A percentile compares a stretch with the other conserved stretches of the same genome.
Evolutionary conservation across 2,113 vertebrate species (phyloP).

Genomic region (Octodon degus): DNA sequence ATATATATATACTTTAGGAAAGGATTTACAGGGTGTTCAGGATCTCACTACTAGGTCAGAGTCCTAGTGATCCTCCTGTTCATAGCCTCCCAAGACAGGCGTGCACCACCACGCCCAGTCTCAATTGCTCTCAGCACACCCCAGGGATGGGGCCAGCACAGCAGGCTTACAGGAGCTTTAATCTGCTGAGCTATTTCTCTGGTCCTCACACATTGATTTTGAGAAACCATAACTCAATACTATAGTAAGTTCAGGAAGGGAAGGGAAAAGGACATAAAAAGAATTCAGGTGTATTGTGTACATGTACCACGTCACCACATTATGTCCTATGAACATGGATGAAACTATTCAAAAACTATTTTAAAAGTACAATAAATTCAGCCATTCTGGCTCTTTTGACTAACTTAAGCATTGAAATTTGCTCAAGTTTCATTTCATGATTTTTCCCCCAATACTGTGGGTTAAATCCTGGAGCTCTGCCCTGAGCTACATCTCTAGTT

Average conservation of each 20-base stretch:
- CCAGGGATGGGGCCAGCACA: too few relatives aligned
- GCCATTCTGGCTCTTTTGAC: constrained; percentile 10
- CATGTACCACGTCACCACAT: background rate
- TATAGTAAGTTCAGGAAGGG: background rate
- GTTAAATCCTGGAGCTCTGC: background rate
- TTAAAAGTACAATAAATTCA: constrained; percentile 61
- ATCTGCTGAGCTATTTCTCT: too few relatives aligned
- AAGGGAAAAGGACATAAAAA: background rate
- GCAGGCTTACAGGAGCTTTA: too few relatives aligned
- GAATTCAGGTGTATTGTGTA: background rate
- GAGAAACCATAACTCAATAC: constrained; percentile 59
- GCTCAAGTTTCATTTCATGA: constrained; percentile 60
- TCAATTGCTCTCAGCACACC: too few relatives aligned
- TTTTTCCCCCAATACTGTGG: background rate
- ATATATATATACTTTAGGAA: too few relatives aligned
- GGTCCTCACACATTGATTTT: background rate
- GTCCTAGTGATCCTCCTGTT: too few relatives aligned
- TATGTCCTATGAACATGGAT: background rate
- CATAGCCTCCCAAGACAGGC: too few relatives aligned
- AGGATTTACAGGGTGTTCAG: too few relatives aligned
- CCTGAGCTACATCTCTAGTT: background rate
- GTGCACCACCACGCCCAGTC: too few relatives aligned
- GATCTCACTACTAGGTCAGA: too few relatives aligned
- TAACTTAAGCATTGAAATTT: background rate
- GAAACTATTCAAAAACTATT: background rate